Evolutionary conservation across 2,888 invertebrate genomes (phyloP), one percentile per base, ranked within the genome.

Genomic region (Itoplectis maculator): DNA sequence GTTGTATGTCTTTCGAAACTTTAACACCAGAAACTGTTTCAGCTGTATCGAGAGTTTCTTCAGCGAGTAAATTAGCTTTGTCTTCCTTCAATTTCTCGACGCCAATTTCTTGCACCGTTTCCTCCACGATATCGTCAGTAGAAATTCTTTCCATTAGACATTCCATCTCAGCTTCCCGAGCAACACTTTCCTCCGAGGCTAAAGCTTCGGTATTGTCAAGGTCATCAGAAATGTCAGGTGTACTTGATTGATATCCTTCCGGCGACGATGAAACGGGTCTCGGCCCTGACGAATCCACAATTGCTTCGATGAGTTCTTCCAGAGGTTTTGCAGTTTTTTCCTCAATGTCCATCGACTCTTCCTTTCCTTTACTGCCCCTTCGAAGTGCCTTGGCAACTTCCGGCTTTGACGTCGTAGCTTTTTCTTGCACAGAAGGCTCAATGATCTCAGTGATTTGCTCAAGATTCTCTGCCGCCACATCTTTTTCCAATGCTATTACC

Each of bases 221-320:
- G 40, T 74, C 68, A 40, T 79, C 66, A 47, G 69, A n/a, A 77
- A 75, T 70, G 2, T 88, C 84, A 0, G 61, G 56, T 0, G 78
- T 68, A 11, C 54, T 29, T 75, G 83, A 80, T 18, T 70, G 73
- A 77, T 70, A 70, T 0, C 66, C 40, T 37, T 87, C 86, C 1
- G 82, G 7, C 0, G 85, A 83, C 6, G 86, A 80, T 0, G 83
- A 84, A 20, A 75, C 76, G 11, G 47, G 70, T 59, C 77, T 65
- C 8, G 84, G 66, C 11, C 63, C 79, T 11, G 77, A 70, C 1
- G 85, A 83, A 73, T 85, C 86, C 18, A 88, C 88, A 18, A 91
- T 87, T 6, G 87, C 87, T 79, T 90, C 90, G 69, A 91, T 87
- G 0, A 88, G 86, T 74, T 90, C 88, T 37, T 91, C 87, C 0